Evolutionary conservation across 1,140 invertebrate genomes (phyloP).

Genomic region (Lasioglossum baleicum): DNA sequence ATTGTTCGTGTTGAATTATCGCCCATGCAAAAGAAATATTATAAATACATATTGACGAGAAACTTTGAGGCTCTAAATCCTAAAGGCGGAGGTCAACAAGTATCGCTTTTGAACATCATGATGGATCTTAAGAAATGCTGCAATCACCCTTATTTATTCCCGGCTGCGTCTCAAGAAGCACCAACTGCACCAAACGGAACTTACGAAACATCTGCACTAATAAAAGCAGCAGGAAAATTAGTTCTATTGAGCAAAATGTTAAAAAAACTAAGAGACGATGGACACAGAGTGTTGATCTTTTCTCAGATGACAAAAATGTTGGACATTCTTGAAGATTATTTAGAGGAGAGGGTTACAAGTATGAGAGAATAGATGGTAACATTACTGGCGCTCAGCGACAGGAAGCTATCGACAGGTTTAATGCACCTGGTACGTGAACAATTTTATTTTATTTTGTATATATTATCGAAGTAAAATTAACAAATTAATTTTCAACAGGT

Average conservation of each 20-base stretch:
- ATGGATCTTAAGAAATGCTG: constrained; percentile 99
- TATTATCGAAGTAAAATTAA: no score
- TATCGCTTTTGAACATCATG: constrained; percentile 99
- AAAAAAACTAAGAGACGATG: constrained; percentile 92
- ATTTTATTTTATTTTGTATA: no score
- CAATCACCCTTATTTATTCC: constrained; percentile 99
- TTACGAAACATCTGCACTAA: constrained; percentile 94
- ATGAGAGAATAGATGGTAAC: constrained; percentile 99
- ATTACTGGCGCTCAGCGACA: constrained; percentile 97
- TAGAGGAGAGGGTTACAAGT: constrained; percentile 98
- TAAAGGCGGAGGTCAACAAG: constrained; percentile 95
- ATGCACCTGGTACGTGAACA: no score
- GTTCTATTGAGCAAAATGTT: constrained; percentile 97
- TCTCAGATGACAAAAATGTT: constrained; percentile 99
- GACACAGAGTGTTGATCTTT: constrained; percentile 99
- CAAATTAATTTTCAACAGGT: no score
- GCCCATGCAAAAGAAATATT: constrained; percentile 99
- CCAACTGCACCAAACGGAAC: constrained; percentile 94
- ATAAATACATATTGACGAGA: constrained; percentile 98
- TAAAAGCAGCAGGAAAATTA: constrained; percentile 98
- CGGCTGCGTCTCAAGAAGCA: constrained; percentile 95
- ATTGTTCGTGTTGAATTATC: constrained; percentile 99
- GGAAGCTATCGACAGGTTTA: constrained; percentile 98
- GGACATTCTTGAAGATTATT: constrained; percentile 98
- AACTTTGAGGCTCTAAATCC: constrained; percentile 99